A percentile compares a stretch with the other conserved stretches of the same genome.
Conservation (phyloP, 2,113 vertebrate species). For the Gavia stellata region DNA sequence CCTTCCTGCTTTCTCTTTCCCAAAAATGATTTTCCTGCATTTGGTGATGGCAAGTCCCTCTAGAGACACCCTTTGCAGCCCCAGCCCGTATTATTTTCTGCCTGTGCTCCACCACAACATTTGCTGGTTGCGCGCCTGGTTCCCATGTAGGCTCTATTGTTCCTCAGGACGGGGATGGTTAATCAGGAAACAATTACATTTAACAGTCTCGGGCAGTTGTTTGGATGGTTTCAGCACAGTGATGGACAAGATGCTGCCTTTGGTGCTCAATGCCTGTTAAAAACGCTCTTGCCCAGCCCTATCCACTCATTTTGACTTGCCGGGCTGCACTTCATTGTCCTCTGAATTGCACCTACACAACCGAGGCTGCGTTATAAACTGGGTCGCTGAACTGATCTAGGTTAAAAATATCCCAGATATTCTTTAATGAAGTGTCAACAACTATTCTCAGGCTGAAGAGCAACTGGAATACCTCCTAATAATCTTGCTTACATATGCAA, state of each 20-base stretch:
- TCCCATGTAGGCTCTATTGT: background rate
- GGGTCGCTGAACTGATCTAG: background rate
- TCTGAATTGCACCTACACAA: background rate
- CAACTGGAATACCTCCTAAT: background rate
- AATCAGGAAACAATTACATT: background rate
- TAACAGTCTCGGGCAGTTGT: background rate
- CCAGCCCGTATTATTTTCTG: background rate
- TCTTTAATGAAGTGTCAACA: slow-evolving; percentile 58
- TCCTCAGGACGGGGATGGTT: background rate
- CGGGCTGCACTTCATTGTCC: background rate
- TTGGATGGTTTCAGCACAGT: background rate
- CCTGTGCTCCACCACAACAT: background rate
- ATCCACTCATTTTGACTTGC: background rate
- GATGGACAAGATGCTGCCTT: background rate
- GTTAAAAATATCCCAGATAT: slow-evolving; percentile 51
- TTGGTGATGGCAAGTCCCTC: background rate
- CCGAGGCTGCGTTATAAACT: background rate
- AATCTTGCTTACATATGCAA: slow-evolving; percentile 34
- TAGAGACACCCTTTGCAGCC: background rate
- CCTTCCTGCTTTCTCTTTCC: background rate
- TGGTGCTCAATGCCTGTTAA: background rate
- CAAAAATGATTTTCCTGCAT: fast-evolving
- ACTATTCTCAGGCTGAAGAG: slow-evolving; percentile 30
- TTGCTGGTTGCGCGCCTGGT: fast-evolving
- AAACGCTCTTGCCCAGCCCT: background rate